phyloP scores from a whole-genome alignment of 1,140 invertebrate species.

The Scaptomyza graminum region DNA sequence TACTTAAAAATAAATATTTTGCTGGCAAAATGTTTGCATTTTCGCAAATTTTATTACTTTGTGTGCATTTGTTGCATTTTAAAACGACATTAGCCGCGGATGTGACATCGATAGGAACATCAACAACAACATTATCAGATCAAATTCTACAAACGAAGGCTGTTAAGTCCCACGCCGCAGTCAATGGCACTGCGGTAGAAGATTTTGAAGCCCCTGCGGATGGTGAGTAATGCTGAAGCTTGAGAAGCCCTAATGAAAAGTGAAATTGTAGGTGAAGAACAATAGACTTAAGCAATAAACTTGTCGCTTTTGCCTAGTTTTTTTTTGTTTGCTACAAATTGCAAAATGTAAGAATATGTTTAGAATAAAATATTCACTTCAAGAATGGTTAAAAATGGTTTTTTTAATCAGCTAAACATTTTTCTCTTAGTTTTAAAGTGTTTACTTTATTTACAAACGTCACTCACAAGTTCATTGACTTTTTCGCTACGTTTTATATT shows the following conservation, averaged over 20 bases:
- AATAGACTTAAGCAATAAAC: constrained; percentile 55
- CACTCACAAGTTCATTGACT: constrained; percentile 66
- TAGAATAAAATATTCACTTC: no score
- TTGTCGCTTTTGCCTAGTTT: neutral
- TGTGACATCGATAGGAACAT: constrained; percentile 45
- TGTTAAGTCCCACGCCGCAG: constrained; percentile 16
- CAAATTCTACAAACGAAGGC: constrained; percentile 25
- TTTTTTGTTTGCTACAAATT: no score
- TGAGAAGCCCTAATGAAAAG: constrained; percentile 22
- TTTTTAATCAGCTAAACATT: no score
- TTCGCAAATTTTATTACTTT: constrained; percentile 76
- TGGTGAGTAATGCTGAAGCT: constrained; percentile 22
- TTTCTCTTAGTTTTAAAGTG: no score
- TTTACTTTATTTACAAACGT: constrained; percentile 35
- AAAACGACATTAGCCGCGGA: constrained; percentile 62
- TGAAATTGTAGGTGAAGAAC: constrained; percentile 32
- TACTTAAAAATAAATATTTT: constrained; percentile 18
- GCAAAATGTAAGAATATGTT: no score
- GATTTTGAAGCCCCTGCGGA: constrained; percentile 11
- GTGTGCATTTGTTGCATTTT: constrained; percentile 81
- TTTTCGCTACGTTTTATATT: constrained; percentile 9
- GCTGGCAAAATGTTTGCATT: constrained; percentile 69
- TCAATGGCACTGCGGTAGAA: constrained; percentile 45
- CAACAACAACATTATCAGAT: constrained; percentile 27
- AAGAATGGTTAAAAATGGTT: no score